Evolutionary conservation across 2,797 vertebrate species (phyloP).

Genomic region (Amniataba percoides): DNA sequence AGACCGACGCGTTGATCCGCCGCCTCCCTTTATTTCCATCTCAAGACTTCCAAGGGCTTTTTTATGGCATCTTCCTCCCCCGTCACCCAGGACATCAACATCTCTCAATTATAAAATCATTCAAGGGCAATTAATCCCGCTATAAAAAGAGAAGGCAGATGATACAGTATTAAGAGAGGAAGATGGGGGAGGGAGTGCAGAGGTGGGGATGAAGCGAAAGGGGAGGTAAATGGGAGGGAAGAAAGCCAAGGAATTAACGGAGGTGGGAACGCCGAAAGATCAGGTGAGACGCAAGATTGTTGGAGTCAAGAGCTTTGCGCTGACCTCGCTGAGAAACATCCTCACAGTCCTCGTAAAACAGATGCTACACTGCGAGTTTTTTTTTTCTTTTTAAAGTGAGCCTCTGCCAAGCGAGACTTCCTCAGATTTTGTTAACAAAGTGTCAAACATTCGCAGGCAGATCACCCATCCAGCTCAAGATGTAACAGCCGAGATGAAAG

Average conservation of each 20-base stretch:
- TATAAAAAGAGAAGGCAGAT: constrained; percentile 63
- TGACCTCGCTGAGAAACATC: constrained; percentile 46
- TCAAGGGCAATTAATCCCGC: constrained; percentile 73
- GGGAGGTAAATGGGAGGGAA: constrained; percentile 29
- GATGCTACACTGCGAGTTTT: constrained; percentile 12
- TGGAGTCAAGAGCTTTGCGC: background rate
- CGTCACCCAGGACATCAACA: constrained; percentile 46
- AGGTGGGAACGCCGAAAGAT: background rate
- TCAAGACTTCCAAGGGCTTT: constrained; percentile 51
- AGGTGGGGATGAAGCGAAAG: background rate
- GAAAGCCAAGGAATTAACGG: constrained; percentile 35
- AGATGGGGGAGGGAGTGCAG: background rate
- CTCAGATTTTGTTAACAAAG: constrained; percentile 68
- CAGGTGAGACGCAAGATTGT: constrained; percentile 2
- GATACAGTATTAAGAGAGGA: constrained; percentile 19
- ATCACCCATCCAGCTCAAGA: constrained; percentile 64
- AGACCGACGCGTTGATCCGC: constrained; percentile 27
- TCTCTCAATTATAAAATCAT: constrained; percentile 79
- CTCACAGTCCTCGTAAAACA: constrained; percentile 24
- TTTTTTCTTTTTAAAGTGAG: constrained; percentile 7
- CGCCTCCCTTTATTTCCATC: constrained; percentile 60
- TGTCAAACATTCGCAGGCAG: constrained; percentile 65
- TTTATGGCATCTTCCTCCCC: constrained; percentile 50
- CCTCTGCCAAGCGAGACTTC: constrained; percentile 52
- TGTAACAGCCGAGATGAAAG: constrained; percentile 67